A percentile compares a stretch with the other conserved stretches of the same genome.
phyloP scores from a whole-genome alignment of 2,888 invertebrate genomes.

The Cylindroiulus punctatus region DNA sequence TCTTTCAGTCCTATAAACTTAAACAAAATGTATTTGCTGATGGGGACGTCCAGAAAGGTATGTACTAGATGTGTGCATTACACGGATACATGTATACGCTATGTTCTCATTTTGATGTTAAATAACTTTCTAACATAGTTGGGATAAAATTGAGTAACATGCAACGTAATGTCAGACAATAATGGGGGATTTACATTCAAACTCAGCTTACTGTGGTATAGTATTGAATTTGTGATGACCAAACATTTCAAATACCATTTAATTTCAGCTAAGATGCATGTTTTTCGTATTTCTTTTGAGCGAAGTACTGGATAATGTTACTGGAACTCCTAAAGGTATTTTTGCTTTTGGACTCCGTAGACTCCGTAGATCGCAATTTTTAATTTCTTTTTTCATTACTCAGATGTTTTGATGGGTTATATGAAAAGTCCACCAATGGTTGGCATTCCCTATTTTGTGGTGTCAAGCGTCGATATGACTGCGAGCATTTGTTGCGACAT shows the following conservation, averaged over 20 bases:
- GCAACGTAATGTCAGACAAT: too few species aligned
- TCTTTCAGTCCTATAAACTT: not conserved
- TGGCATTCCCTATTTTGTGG: not conserved
- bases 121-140: too few species aligned
- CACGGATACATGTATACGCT: too few species aligned
- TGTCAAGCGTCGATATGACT: not conserved
- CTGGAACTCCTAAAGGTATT: slow-evolving; percentile 6
- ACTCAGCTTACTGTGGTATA: too few species aligned
- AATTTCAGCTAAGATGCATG: not conserved
- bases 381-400: not conserved
- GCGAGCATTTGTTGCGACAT: not conserved
- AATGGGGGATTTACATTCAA: too few species aligned
- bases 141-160: too few species aligned
- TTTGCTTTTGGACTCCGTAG: too few species aligned
- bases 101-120: too few species aligned
- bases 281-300: not conserved
- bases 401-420: slow-evolving; percentile 2
- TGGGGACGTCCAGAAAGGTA: not conserved
- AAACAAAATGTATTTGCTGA: not conserved
- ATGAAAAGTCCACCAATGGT: slow-evolving; percentile 7
- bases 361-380: not conserved
- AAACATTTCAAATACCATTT: not conserved
- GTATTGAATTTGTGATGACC: too few species aligned
- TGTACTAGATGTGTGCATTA: too few species aligned
- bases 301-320: not conserved